Base-by-base conservation (phyloP, 2,113 vertebrate genomes). In the Chaenogobius annularis region DNA sequence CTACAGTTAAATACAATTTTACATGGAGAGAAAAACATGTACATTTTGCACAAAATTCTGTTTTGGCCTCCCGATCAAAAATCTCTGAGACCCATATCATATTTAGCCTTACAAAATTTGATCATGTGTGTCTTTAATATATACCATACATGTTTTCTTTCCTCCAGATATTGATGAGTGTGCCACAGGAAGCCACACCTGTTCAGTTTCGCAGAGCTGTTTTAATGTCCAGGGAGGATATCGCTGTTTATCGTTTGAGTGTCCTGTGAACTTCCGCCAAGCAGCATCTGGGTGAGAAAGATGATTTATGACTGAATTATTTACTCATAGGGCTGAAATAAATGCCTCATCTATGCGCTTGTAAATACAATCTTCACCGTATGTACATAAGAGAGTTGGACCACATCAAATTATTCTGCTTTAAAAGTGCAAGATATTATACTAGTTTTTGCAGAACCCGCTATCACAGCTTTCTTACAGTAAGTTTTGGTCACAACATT, bases 101-200 rank as follows among this genome's bases (percentile, higher is more conserved):
- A 4, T 31, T 31, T 4, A 31, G 26, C 26, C 26, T 2, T 31
- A 31, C 26, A 1, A 31, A 31, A 31, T 31, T 31, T 31, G 26
- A 31, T 2, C 26, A 31, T 4, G 26, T 31, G 26, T 4, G 26
- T 1, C 26, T 31, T 31, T 40, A 40, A 40, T 40, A 5, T 40
- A 0, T 40, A n/a, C n/a, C n/a, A n/a, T n/a, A 3, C 8, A 9
- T 43, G 2, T 11, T 19, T n/a, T 43, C 8, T 66, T 23, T 79
- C 13, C 52, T 58, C 37, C 74, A 99, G 97, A 99, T 71, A 83
- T 98, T 2, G 95, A 99, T 15, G 97, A 99, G 77, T 99, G 97
- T 77, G 94, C 93, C 0, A 84, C 88, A 26, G 96, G 95, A 76
- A 94, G 85, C 9, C 96, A 98, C 81, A 96, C 95, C 81, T 99